Evolutionary conservation across 30 jellyfish, hydroid and myxozoan species (phyloP).

Genomic region (Catostylus mosaicus): DNA sequence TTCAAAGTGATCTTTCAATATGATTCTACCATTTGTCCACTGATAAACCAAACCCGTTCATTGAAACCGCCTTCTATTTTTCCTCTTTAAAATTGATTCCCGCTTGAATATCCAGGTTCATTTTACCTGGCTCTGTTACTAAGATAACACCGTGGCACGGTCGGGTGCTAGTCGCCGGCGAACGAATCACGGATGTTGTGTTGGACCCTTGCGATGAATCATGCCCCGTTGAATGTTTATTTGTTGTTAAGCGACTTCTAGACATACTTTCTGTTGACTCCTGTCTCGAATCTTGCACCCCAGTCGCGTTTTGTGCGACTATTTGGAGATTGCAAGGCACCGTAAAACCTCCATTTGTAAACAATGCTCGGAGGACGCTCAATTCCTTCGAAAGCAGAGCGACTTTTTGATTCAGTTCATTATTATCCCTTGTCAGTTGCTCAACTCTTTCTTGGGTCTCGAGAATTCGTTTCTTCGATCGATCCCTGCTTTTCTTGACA

Average conservation of each 20-base stretch:
- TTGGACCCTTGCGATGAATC: background rate
- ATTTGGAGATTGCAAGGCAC: slow-evolving; percentile 90
- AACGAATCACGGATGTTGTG: slow-evolving; percentile 64
- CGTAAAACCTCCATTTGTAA: slow-evolving; percentile 97
- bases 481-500: slow-evolving; percentile 91
- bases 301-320: slow-evolving; percentile 67
- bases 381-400: slow-evolving; percentile 87
- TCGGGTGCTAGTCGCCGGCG: slow-evolving; percentile 44
- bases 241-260: slow-evolving; percentile 9
- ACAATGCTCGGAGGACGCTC: slow-evolving; percentile 89
- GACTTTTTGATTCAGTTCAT: slow-evolving; percentile 85
- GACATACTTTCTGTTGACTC: background rate
- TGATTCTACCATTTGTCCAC: no score
- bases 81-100: slow-evolving; percentile 66
- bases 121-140: slow-evolving; percentile 67
- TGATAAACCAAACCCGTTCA: background rate
- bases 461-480: slow-evolving; percentile 84
- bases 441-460: slow-evolving; percentile 97
- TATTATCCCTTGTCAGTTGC: slow-evolving; percentile 90
- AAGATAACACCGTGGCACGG: slow-evolving; percentile 74
- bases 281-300: slow-evolving; percentile 5
- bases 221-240: background rate
- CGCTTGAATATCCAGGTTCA: slow-evolving; percentile 66
- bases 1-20: no score
- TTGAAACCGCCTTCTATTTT: background rate